Percentiles rank a stretch among this genome's conserved stretches.
phyloP scores from a whole-genome alignment of 1,140 invertebrate genomes.

The Galendromus occidentalis region DNA sequence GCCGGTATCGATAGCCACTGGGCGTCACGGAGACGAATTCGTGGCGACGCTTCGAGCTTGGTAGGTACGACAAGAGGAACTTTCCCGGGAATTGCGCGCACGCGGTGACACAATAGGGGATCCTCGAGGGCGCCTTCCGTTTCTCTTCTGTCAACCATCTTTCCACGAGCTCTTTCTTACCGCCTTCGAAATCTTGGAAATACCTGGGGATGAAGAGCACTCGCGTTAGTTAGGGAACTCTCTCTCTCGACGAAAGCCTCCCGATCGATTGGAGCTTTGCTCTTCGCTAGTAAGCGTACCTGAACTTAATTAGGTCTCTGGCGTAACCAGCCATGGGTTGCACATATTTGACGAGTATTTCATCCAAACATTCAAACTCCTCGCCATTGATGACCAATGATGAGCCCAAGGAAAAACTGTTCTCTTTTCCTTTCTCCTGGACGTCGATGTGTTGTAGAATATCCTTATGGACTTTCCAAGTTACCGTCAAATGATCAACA shows the following conservation, averaged over 20 bases:
- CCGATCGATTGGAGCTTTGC: no score
- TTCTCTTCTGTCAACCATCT: conserved; percentile 67
- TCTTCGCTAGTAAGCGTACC: conserved; percentile 36
- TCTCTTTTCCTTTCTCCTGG: conserved; percentile 84
- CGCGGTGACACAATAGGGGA: conserved; percentile 73
- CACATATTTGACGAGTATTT: conserved; percentile 89
- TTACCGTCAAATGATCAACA: conserved; percentile 82
- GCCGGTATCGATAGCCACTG: conserved; percentile 75
- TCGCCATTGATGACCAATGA: conserved; percentile 54
- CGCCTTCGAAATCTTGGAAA: conserved; percentile 21
- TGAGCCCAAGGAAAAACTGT: conserved; percentile 79
- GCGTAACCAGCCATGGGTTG: conserved; percentile 85
- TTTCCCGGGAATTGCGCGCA: conserved; percentile 77
- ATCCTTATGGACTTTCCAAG: conserved; percentile 89
- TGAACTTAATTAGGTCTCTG: conserved; percentile 70
- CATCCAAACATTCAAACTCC: conserved; percentile 91
- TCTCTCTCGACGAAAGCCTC: no score
- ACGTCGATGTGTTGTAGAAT: conserved; percentile 93
- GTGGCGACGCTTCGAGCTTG: conserved; percentile 52
- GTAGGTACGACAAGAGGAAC: conserved; percentile 82
- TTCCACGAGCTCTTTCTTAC: conserved; percentile 53
- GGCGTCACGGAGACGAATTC: conserved; percentile 78
- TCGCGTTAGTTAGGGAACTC: no score
- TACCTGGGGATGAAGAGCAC: conserved; percentile 9
- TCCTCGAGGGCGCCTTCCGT: conserved; percentile 58